These are phyloP conservation scores for Drosophila pseudoananassae DNA, from an alignment of 1,140 invertebrate species.

Conservation along the genomic window DNA sequence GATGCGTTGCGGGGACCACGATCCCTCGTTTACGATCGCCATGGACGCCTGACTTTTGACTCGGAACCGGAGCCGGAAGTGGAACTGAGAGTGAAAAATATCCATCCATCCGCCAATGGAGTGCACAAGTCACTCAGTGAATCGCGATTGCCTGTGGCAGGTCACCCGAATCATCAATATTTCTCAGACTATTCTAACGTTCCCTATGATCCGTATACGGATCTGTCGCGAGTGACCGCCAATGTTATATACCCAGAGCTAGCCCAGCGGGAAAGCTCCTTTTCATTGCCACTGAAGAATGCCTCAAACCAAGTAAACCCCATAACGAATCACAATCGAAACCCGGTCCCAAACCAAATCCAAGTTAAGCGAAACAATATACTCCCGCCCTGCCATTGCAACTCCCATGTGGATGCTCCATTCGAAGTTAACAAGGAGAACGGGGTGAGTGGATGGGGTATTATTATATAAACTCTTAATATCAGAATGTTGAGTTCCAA, in stretches of 20 bases:
- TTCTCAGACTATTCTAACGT: slow-evolving; percentile 8
- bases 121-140: slow-evolving; percentile 46
- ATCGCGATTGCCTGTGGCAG: slow-evolving; percentile 24
- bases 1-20: slow-evolving; percentile 33
- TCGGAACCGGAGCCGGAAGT: slow-evolving; percentile 30
- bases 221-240: slow-evolving; percentile 29
- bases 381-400: slow-evolving; percentile 35
- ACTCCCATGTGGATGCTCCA: slow-evolving; percentile 61
- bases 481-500: neutral
- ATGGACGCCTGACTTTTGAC: slow-evolving; percentile 63
- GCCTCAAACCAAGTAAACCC: slow-evolving; percentile 1
- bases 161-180: slow-evolving; percentile 3
- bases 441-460: slow-evolving; percentile 60
- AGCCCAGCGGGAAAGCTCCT: slow-evolving; percentile 22
- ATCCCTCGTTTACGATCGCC: slow-evolving; percentile 65
- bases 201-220: slow-evolving; percentile 32
- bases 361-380: slow-evolving; percentile 17
- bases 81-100: neutral
- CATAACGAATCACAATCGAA: neutral
- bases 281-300: slow-evolving; percentile 20
- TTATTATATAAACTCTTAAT: neutral
- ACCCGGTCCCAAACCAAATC: neutral
- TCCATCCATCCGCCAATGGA: neutral
- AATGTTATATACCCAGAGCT: slow-evolving; percentile 25
- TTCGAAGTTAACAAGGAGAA: slow-evolving; percentile 44